Conservation (phyloP, 1,140 invertebrate species). For the Stegodyphus mimosarum region DNA sequence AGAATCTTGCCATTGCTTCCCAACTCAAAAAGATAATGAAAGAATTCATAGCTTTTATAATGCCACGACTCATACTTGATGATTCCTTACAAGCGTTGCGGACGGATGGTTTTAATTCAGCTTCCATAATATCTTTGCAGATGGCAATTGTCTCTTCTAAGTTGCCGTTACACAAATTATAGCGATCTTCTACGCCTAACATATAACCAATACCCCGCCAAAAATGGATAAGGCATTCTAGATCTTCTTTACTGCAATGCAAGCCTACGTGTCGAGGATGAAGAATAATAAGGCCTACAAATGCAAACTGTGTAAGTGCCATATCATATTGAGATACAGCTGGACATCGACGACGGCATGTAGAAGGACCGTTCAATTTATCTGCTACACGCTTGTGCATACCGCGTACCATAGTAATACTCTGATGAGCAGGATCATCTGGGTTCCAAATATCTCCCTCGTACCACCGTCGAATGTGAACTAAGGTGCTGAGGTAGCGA, state of each 20-base stretch:
- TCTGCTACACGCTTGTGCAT: slow-evolving; percentile 69
- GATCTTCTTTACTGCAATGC: slow-evolving; percentile 70
- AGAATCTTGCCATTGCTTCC: slow-evolving; percentile 59
- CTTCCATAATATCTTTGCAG: slow-evolving; percentile 66
- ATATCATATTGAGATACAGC: slow-evolving; percentile 66
- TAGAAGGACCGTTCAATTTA: slow-evolving; percentile 69
- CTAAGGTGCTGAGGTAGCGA: slow-evolving; percentile 79
- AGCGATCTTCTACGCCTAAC: slow-evolving; percentile 84
- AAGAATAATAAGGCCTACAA: slow-evolving; percentile 65
- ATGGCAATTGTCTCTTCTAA: slow-evolving; percentile 68
- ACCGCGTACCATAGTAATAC: slow-evolving; percentile 69
- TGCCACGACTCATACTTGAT: slow-evolving; percentile 58
- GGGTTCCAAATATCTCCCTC: slow-evolving; percentile 73
- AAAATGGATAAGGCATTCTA: slow-evolving; percentile 84
- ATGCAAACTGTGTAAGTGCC: slow-evolving; percentile 66
- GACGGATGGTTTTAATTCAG: slow-evolving; percentile 38
- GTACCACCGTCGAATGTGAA: slow-evolving; percentile 82
- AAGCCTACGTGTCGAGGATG: slow-evolving; percentile 64
- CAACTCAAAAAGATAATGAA: slow-evolving; percentile 61
- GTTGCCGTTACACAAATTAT: slow-evolving; percentile 72
- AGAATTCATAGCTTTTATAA: slow-evolving; percentile 59
- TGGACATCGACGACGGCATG: slow-evolving; percentile 61
- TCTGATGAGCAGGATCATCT: slow-evolving; percentile 68
- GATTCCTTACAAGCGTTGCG: slow-evolving; percentile 46
- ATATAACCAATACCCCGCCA: slow-evolving; percentile 85